Conservation (phyloP, 2,113 vertebrate genomes). For the Notarius lentiginosus region DNA sequence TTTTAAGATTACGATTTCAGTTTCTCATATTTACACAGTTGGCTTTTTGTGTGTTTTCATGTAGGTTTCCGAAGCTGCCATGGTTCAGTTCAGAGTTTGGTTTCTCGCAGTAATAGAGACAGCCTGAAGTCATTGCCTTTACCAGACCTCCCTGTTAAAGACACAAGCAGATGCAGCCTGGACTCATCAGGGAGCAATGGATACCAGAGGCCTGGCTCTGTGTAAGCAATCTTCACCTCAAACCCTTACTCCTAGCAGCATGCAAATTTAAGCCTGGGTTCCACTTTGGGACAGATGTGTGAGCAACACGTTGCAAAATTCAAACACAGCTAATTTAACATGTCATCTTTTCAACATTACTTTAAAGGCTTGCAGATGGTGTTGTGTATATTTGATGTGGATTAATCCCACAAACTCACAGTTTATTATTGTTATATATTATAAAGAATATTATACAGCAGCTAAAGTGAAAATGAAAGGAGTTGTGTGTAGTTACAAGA, state of each 20-base stretch:
- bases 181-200: constrained; percentile 84
- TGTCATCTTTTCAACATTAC: neutral
- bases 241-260: neutral
- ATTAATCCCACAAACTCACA: neutral
- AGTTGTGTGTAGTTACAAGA: neutral
- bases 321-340: neutral
- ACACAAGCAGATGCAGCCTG: constrained; percentile 70
- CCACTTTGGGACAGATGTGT: neutral
- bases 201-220: constrained; percentile 88
- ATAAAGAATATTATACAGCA: neutral
- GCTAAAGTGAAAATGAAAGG: neutral
- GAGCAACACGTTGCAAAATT: neutral
- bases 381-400: neutral
- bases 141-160: constrained; percentile 82
- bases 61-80: constrained; percentile 89
- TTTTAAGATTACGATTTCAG: neutral
- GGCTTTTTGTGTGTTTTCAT: neutral
- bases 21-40: neutral
- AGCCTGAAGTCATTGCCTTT: constrained; percentile 69
- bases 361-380: neutral
- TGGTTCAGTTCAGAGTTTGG: constrained; percentile 89
- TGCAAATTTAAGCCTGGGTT: neutral
- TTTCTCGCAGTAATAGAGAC: constrained; percentile 82
- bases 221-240: constrained; percentile 76
- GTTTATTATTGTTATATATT: neutral